Evolutionary conservation across 2,797 vertebrate species (phyloP).

Genomic region (Enteromius argenteus): DNA sequence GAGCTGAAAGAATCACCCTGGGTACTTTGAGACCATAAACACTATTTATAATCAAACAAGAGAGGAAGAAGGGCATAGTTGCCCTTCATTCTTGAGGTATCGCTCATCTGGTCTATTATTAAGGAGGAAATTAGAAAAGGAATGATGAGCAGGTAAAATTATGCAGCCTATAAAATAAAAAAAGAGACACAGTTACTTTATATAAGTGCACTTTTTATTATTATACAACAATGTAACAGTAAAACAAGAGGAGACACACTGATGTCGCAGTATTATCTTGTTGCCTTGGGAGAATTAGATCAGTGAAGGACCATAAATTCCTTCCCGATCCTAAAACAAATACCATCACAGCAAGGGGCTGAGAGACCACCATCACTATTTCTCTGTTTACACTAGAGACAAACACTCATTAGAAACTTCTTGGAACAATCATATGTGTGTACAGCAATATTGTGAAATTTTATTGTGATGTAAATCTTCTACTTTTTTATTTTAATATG

Average conservation of each 20-base stretch:
- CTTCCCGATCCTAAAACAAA: slow-evolving; percentile 16
- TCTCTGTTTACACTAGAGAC: not conserved
- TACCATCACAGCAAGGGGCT: not conserved
- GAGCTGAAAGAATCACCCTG: slow-evolving; percentile 51
- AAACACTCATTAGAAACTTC: not conserved
- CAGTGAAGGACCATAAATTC: not conserved
- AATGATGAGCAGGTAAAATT: not conserved
- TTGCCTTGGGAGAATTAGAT: not conserved
- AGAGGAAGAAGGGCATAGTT: not conserved
- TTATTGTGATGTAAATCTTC: no score
- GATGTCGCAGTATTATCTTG: not conserved
- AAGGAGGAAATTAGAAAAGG: not conserved
- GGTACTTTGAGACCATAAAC: slow-evolving; percentile 26
- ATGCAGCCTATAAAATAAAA: no score
- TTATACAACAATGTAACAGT: not conserved
- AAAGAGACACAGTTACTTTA: not conserved
- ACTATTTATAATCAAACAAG: slow-evolving; percentile 20
- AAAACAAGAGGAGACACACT: not conserved
- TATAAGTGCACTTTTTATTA: not conserved
- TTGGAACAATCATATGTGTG: not conserved
- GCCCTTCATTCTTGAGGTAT: not conserved
- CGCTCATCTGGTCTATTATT: not conserved
- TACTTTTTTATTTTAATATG: no score
- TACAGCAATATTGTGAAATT: no score
- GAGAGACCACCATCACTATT: not conserved